Evolutionary conservation across 2,797 vertebrate genomes (phyloP).

Genomic region (Pristis pectinata): DNA sequence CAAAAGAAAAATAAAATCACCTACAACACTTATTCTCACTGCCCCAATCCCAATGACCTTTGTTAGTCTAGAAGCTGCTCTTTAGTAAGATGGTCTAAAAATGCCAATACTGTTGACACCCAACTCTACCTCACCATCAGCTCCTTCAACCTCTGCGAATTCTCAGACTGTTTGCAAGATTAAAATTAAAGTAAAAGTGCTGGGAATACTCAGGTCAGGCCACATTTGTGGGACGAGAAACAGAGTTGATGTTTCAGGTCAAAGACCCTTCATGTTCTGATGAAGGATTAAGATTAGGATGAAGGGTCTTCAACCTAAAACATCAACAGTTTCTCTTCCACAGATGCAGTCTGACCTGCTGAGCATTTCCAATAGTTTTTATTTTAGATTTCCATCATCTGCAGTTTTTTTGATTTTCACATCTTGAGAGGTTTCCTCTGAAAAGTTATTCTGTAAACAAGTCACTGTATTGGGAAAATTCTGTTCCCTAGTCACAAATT

Average conservation of each 20-base stretch:
- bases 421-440: background rate
- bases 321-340: too few species aligned
- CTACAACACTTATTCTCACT: background rate
- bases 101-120: background rate
- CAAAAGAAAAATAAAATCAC: background rate
- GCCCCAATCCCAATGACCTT: background rate
- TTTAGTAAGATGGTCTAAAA: background rate
- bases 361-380: too few species aligned
- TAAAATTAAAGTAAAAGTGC: too few species aligned
- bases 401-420: too few species aligned
- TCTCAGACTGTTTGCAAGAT: background rate
- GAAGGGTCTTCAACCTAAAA: too few species aligned
- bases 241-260: too few species aligned
- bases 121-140: background rate
- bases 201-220: too few species aligned
- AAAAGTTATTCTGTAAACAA: background rate
- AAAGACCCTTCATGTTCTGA: too few species aligned
- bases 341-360: too few species aligned
- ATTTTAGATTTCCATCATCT: too few species aligned
- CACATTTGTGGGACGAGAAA: too few species aligned
- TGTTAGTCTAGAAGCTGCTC: background rate
- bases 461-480: background rate
- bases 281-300: too few species aligned
- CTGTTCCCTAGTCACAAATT: background rate
- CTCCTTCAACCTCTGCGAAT: background rate